Percentiles rank a stretch among this genome's conserved stretches.
phyloP scores from a whole-genome alignment of 2,113 vertebrate species.

The Sylvietta virens region DNA sequence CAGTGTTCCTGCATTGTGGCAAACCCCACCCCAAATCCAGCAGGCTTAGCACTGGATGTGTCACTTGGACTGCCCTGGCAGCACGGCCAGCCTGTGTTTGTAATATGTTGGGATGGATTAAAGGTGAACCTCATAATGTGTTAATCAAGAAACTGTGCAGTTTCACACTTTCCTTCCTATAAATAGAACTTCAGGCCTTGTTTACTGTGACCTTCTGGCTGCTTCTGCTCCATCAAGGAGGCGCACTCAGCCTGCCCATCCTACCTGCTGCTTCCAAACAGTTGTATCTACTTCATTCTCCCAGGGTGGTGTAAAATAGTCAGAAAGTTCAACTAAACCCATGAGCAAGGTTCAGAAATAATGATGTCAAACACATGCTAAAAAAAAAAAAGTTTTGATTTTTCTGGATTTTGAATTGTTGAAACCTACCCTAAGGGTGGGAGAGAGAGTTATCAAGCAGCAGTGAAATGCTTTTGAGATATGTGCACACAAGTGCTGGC shows the following conservation, averaged over 20 bases:
- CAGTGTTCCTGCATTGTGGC: not conserved
- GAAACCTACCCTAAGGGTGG: not conserved
- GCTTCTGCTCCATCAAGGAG: not conserved
- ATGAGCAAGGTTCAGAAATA: not conserved
- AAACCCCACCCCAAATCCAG: not conserved
- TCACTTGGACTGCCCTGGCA: not conserved
- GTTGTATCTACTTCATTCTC: not conserved
- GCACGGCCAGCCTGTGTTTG: not conserved
- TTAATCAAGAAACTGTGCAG: not conserved
- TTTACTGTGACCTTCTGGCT: not conserved
- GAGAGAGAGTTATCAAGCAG: not conserved
- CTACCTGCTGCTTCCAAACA: not conserved
- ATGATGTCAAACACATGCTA: rapidly evolving
- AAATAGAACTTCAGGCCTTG: not conserved
- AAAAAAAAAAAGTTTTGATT: not conserved
- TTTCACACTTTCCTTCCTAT: not conserved
- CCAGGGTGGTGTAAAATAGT: not conserved
- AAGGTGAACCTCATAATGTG: not conserved
- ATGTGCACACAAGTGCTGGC: not conserved
- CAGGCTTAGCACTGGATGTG: not conserved
- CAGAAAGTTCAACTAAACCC: not conserved
- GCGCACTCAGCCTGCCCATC: not conserved
- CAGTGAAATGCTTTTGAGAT: not conserved
- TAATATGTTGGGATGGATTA: not conserved
- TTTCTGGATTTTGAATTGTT: not conserved